phyloP scores from a whole-genome alignment of 2,888 invertebrate genomes.

The Mechanitis mazaeus region DNA sequence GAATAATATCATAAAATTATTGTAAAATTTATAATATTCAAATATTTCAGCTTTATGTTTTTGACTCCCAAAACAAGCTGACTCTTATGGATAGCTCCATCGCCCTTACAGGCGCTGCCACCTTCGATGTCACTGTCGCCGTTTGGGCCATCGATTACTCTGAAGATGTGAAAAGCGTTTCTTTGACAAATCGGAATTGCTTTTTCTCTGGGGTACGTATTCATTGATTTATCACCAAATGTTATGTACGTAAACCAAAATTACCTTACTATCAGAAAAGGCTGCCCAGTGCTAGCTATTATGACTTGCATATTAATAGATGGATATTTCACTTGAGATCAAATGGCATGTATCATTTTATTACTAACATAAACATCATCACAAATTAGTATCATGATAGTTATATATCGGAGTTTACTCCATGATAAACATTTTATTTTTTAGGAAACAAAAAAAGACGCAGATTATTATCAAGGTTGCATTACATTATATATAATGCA shows the following conservation, averaged over 20 bases:
- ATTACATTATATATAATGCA: constrained; percentile 44
- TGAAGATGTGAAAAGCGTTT: constrained; percentile 44
- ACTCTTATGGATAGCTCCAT: constrained; percentile 46
- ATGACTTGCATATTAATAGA: no score
- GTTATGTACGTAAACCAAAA: no score
- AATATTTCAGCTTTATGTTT: constrained; percentile 43
- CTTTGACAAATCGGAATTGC: constrained; percentile 47
- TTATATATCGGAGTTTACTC: neutral
- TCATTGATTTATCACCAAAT: neutral
- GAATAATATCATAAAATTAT: neutral
- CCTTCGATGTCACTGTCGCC: constrained; percentile 49
- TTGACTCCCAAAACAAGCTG: constrained; percentile 39
- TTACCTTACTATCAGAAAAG: no score
- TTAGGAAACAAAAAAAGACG: constrained; percentile 42
- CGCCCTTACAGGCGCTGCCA: constrained; percentile 38
- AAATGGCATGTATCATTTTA: no score
- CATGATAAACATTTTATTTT: neutral
- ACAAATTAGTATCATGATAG: no score
- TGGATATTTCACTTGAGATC: no score
- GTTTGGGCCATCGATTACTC: constrained; percentile 61
- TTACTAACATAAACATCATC: neutral
- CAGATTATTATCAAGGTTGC: constrained; percentile 52
- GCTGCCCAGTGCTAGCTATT: no score
- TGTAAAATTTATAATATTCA: neutral
- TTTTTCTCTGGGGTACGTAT: constrained; percentile 43